phyloP scores from a whole-genome alignment of 2,888 invertebrate species.

The Bedellia somnulentella region DNA sequence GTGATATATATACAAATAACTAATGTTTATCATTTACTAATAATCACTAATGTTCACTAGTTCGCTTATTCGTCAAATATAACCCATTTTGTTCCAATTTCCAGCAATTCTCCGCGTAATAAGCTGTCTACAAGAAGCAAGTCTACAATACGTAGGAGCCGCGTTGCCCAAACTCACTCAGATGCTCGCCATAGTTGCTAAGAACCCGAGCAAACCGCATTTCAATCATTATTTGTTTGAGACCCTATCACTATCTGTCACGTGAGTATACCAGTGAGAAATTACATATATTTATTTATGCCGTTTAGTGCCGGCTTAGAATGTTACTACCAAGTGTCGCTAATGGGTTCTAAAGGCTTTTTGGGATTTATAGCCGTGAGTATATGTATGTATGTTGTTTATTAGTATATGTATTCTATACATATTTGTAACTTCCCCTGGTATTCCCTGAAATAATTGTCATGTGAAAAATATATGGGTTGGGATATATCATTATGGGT shows the following conservation, averaged over 20 bases:
- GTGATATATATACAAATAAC: too few relatives aligned
- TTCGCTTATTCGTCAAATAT: background rate
- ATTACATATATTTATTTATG: conserved; percentile 7
- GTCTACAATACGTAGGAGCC: conserved; percentile 78
- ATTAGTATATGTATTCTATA: background rate
- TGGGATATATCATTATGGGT: too few relatives aligned
- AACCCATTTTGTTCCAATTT: conserved; percentile 13
- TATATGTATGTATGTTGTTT: background rate
- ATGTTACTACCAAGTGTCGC: conserved; percentile 1
- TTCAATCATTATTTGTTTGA: conserved; percentile 99
- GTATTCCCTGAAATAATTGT: too few relatives aligned
- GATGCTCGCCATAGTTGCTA: conserved; percentile 79
- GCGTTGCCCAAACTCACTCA: conserved; percentile 83
- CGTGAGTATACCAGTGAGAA: conserved; percentile 66
- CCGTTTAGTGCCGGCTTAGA: too few relatives aligned
- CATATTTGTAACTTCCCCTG: too few relatives aligned
- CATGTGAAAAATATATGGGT: too few relatives aligned
- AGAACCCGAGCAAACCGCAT: conserved; percentile 95
- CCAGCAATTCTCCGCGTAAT: conserved; percentile 89
- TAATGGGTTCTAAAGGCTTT: too few relatives aligned
- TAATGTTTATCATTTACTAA: too few relatives aligned
- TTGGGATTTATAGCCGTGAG: too few relatives aligned
- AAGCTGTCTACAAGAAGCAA: conserved; percentile 75
- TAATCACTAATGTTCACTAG: too few relatives aligned
- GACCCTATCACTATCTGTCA: conserved; percentile 85